Conservation (phyloP, 2,888 invertebrate species). For the Scaptomyza reducta region DNA sequence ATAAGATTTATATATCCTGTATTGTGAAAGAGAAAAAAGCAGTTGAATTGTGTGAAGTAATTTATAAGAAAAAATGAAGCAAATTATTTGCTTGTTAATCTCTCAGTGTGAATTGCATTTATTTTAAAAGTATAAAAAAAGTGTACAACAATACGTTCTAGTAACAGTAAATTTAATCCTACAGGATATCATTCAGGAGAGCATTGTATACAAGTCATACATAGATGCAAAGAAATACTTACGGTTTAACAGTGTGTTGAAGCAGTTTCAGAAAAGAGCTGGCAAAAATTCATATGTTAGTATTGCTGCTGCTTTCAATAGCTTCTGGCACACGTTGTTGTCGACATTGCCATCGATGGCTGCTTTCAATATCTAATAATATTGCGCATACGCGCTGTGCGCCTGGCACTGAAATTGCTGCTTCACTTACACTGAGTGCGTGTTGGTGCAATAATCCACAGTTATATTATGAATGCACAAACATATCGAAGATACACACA, state of each 20-base stretch:
- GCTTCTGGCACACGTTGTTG: conserved; percentile 53
- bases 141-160: too few relatives aligned
- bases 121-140: too few relatives aligned
- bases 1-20: conserved; percentile 24
- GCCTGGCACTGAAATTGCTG: conserved; percentile 40
- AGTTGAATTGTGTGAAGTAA: too few relatives aligned
- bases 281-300: conserved; percentile 71
- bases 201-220: neutral
- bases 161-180: too few relatives aligned
- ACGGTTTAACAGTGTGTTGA: conserved; percentile 40
- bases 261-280: conserved; percentile 24
- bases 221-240: conserved; percentile 9
- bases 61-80: too few relatives aligned
- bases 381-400: conserved; percentile 74
- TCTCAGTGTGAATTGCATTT: too few relatives aligned
- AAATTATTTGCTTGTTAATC: too few relatives aligned
- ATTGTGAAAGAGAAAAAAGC: too few relatives aligned
- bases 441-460: conserved; percentile 80
- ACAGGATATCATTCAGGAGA: neutral
- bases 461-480: conserved; percentile 77
- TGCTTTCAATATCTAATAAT: conserved; percentile 78
- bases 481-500: conserved; percentile 34
- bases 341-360: conserved; percentile 63
- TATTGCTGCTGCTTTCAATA: conserved; percentile 70
- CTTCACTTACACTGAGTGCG: conserved; percentile 71